Conservation (phyloP, 2,113 vertebrate species). For the Lanius ludovicianus region DNA sequence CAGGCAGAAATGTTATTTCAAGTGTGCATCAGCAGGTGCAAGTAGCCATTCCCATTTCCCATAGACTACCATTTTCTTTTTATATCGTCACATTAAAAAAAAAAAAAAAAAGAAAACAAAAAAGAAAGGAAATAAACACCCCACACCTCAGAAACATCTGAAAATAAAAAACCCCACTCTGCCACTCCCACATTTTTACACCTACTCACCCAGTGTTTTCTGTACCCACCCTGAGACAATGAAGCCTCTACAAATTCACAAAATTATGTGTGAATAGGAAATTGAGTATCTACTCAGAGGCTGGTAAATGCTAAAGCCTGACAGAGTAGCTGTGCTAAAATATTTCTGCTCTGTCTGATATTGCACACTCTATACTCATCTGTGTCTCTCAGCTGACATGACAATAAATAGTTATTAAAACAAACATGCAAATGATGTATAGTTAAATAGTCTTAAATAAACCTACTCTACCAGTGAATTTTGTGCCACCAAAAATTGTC, state of each 20-base stretch:
- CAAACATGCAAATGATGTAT: neutral
- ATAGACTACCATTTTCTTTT: neutral
- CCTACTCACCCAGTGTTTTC: neutral
- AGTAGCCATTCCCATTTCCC: neutral
- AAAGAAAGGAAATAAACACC: neutral
- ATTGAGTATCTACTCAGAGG: neutral
- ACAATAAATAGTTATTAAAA: constrained; percentile 19
- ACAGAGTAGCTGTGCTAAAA: neutral
- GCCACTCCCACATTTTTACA: neutral
- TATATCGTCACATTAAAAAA: neutral
- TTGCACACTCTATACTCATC: neutral
- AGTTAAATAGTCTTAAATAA: constrained; percentile 7
- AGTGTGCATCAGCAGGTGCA: neutral
- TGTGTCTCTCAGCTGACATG: neutral
- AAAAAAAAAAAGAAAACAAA: neutral
- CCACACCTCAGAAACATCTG: neutral
- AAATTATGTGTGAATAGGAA: neutral
- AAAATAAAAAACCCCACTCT: neutral
- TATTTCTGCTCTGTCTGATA: neutral
- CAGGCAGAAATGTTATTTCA: neutral
- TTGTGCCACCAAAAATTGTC: neutral
- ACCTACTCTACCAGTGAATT: neutral
- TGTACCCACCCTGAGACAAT: neutral
- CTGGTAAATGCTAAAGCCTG: neutral
- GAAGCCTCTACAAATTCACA: neutral